phyloP scores from a whole-genome alignment of 1,140 invertebrate genomes.

The Aporrectodea caliginosa region DNA sequence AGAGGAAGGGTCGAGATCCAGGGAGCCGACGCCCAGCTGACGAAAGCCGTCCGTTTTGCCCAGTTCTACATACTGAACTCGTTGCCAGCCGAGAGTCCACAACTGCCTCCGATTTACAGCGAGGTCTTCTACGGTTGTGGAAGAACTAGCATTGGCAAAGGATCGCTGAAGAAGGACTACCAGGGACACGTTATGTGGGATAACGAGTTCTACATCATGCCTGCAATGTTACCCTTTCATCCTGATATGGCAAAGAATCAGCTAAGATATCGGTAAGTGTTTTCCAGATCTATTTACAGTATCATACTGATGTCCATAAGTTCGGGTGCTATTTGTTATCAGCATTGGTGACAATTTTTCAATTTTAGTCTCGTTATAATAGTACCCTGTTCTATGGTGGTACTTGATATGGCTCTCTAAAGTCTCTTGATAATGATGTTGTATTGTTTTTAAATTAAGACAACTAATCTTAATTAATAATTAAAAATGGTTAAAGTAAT shows the following conservation, averaged over 20 bases:
- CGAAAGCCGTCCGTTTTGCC: conserved; percentile 25
- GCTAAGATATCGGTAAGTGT: conserved; percentile 18
- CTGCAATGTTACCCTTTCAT: conserved; percentile 29
- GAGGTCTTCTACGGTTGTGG: conserved; percentile 26
- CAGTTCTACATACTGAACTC: conserved; percentile 33
- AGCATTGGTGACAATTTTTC: no score
- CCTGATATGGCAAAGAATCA: conserved; percentile 25
- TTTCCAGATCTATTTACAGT: no score
- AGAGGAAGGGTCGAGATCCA: conserved; percentile 23
- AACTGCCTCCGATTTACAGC: conserved; percentile 25
- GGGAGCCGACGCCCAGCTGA: conserved; percentile 23
- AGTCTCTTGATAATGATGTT: no score
- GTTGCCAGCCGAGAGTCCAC: conserved; percentile 16
- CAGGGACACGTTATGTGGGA: conserved; percentile 34
- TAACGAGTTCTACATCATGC: conserved; percentile 33
- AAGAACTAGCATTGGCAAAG: conserved; percentile 20
- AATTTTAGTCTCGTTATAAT: no score
- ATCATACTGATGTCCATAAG: no score
- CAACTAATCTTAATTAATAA: no score
- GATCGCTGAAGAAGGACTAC: conserved; percentile 23
- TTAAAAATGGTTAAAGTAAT: no score
- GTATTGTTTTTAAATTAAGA: no score
- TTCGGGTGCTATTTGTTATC: no score
- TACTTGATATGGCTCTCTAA: no score
- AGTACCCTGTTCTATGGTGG: no score